Percentiles rank a stretch among this genome's conserved stretches.
phyloP scores from a whole-genome alignment of 2,797 vertebrate genomes.

The Danio jaintianensis region DNA sequence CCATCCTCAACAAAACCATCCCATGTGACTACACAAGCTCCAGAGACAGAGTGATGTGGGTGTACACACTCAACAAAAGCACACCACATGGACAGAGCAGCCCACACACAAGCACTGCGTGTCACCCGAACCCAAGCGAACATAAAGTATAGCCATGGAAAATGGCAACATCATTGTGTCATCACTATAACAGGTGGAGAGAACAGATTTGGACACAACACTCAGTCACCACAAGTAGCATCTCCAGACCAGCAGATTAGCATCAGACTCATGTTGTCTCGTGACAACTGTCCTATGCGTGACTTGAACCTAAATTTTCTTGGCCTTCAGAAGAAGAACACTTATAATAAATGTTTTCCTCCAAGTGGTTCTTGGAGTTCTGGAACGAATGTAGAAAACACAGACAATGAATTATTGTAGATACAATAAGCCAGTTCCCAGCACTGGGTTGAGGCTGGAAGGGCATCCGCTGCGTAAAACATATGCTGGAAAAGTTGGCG shows the following conservation, averaged over 20 bases:
- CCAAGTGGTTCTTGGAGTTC: background rate
- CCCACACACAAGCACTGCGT: slow-evolving; percentile 42
- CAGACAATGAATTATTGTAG: background rate
- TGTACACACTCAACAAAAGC: slow-evolving; percentile 16
- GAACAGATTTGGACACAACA: slow-evolving; percentile 61
- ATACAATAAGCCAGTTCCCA: background rate
- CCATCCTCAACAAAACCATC: background rate
- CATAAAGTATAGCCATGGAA: slow-evolving; percentile 28
- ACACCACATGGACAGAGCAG: slow-evolving; percentile 25
- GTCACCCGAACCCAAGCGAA: slow-evolving; percentile 36
- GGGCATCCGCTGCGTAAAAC: no score
- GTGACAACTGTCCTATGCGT: slow-evolving; percentile 46
- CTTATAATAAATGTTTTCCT: background rate
- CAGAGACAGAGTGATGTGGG: slow-evolving; percentile 7
- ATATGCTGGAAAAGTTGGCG: no score
- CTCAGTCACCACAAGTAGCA: slow-evolving; percentile 54
- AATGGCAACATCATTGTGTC: slow-evolving; percentile 48
- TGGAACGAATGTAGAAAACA: slow-evolving; percentile 11
- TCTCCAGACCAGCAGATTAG: slow-evolving; percentile 42
- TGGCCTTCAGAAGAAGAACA: background rate
- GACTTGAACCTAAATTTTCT: slow-evolving; percentile 13
- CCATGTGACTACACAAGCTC: slow-evolving; percentile 36
- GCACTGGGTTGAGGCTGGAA: no score
- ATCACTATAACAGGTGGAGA: slow-evolving; percentile 58
- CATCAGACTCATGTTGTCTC: slow-evolving; percentile 15